Evolutionary conservation across 1,140 invertebrate genomes (phyloP), one percentile per base, ranked within the genome.

Genomic region (Arctopsyche grandis): DNA sequence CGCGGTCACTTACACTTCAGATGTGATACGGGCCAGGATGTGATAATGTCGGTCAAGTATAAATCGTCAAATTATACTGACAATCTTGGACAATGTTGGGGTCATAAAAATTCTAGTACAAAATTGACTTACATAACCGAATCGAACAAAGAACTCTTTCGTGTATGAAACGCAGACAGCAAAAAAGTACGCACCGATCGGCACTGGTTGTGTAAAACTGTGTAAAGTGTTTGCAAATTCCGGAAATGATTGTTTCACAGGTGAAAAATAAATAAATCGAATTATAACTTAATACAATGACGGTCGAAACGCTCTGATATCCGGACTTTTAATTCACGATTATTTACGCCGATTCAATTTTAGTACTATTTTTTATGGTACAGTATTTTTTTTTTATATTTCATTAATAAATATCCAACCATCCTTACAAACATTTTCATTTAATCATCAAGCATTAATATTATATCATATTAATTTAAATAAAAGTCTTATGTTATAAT

Each of bases 41-140:
- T 58, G 52, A 29, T 52, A 60, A 76, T 76, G 52, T 76, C 44
- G 74, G 52, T 44, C 58, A 76, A 76, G 74, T 63, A 74, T 48
- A 26, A 38, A 38, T 38, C 29, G 7, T 74, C 48, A 46, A 74
- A 74, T 74, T 74, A 56, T 74, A n/a, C 14, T 12, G 16, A 16
- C 12, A 71, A 26, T 19, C 14, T 14, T 24, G 60, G 3, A 16
- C 7, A n/a, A n/a, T n/a, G 26, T n/a, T 10, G 1, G 56, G 16
- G 56, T 60, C 16, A 52, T 52, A 52, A 52, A 52, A 52, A n/a
- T 52, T 38, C 29, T 7, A 1, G 29, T 38, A 1, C 7, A 7
- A 38, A 38, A 38, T 38, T 38, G 29, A 38, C 29, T 38, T 38
- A 38, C 29, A 38, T 38, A 38, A 38, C 29, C 1, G 29, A 38